Evolutionary conservation across 2,797 vertebrate species (phyloP), one percentile per base, ranked within the genome.

Genomic region (Alauda arvensis): DNA sequence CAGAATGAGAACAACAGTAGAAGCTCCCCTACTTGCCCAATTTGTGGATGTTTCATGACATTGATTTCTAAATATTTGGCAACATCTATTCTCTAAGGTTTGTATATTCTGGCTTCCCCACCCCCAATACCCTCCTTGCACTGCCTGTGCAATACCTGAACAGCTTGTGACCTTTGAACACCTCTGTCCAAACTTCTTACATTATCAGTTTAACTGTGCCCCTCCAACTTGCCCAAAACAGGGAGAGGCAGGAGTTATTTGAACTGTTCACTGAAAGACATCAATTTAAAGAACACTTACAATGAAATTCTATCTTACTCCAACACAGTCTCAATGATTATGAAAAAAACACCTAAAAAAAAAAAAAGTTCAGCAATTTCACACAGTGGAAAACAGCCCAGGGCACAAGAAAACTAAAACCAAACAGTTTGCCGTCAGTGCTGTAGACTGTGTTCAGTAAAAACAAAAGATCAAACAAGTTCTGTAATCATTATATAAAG

Each of bases 291-390:
- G 93, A 94, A 95, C 94, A 94, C 95, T 96, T 74, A 80, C 93
- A 92, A 71, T 88, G 96, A 97, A 96, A 97, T 93, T 92, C 88
- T 95, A 95, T 81, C 94, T 94, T 95, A 87, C 71, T 93, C 92
- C 78, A 87, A 95, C 96, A 96, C 96, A 96, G 93, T 95, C 96
- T 95, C 87, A 95, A 88, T 92, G 96, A 97, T 95, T 97, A 95
- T 94, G 95, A 96, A 97, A 96, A 75, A 97, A 96, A 91, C 93
- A 92, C 71, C 65, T 65, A 75, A 95, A 94, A 93, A 91, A 87
- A 87, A 87, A 87, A 92, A 92, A 91, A 85, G 86, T 94, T 91
- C 88, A 96, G 88, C 92, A 91, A 95, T 96, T 95, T 94, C 82
- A 93, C 90, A 95, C 42, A 37, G 93, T 95, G 93, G 90, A 95